Base-by-base conservation (phyloP, 2,113 vertebrate species). In the Macrotis lagotis region DNA sequence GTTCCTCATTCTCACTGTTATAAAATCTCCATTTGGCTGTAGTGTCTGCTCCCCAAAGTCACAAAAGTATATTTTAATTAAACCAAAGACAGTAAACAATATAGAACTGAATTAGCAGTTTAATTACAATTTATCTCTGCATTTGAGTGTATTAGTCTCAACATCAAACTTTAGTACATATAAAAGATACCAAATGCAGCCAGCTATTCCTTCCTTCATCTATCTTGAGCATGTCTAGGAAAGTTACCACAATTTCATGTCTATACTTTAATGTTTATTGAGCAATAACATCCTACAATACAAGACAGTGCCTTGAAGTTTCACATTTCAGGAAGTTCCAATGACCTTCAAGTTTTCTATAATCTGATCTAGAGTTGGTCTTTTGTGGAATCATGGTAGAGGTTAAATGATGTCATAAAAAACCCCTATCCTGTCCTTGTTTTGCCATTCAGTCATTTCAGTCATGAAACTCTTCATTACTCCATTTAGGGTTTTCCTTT, bases 11-110 rank as follows among this genome's bases (percentile, higher is more conserved):
- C 25, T 90, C 26, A 28, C 89, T 48, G 28, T 89, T 90, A 26
- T 31, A 48, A 90, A 90, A 90, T n/a, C 89, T 49, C 10, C 31
- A 89, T 90, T 90, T 49, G 48, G 48, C 28, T 90, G 3, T 48
- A 12, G 0, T 49, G 48, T 49, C 47, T 90, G 89, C 26, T 50
- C 48, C 48, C 89, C 48, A 50, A 90, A 90, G 89, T 48, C 89
- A 90, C 47, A 90, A 48, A 90, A 48, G 48, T 50, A 50, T 48
- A 50, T 90, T 90, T 90, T 90, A 90, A 90, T 90, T 90, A 90
- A 90, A 90, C 89, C 28, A 90, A 90, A 14, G 25, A 25, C 28
- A 90, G 89, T 28, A 6, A 31, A n/a, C 47, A 28, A 49, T 90
- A 90, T 48, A 50, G 47, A 31, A 90, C 28, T 26, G 11, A 50